Percentiles rank a stretch among this genome's conserved stretches.
Evolutionary conservation across 2,888 invertebrate species (phyloP).

Genomic region (Gari tellinella): DNA sequence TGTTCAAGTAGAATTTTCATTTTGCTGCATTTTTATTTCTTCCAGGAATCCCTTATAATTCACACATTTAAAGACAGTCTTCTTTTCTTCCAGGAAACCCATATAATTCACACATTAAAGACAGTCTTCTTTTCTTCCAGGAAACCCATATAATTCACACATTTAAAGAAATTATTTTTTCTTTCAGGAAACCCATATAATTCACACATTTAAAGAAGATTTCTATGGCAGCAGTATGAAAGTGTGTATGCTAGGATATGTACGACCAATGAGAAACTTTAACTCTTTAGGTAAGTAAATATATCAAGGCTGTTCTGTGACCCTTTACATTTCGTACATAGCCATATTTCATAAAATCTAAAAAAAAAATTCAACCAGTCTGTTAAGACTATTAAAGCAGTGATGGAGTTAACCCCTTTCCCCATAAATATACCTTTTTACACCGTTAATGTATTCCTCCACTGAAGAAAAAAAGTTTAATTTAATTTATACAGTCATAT

Average conservation of each 20-base stretch:
- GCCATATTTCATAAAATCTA: no score
- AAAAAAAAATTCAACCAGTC: no score
- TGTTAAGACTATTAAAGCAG: no score
- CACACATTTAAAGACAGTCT: no score
- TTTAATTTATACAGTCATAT: no score
- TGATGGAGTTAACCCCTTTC: no score
- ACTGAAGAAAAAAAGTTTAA: no score
- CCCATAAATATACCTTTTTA: no score
- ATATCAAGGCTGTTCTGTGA: not conserved
- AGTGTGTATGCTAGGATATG: slow-evolving; percentile 92
- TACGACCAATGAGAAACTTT: slow-evolving; percentile 94
- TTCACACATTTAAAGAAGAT: slow-evolving; percentile 90
- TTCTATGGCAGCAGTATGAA: slow-evolving; percentile 94
- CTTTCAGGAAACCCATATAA: slow-evolving; percentile 94
- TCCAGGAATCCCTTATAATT: slow-evolving; percentile 16
- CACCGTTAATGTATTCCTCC: no score
- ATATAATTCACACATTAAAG: slow-evolving; percentile 20
- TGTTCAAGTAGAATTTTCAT: no score
- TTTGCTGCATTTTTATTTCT: not conserved
- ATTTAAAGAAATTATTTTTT: slow-evolving; percentile 86
- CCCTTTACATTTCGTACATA: not conserved
- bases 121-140: slow-evolving; percentile 87
- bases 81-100: slow-evolving; percentile 21
- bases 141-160: slow-evolving; percentile 94
- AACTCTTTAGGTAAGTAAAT: slow-evolving; percentile 88